Percentiles rank a stretch among this genome's conserved stretches.
phyloP scores from a whole-genome alignment of 1,140 invertebrate genomes.

The Andricus grossulariae region DNA sequence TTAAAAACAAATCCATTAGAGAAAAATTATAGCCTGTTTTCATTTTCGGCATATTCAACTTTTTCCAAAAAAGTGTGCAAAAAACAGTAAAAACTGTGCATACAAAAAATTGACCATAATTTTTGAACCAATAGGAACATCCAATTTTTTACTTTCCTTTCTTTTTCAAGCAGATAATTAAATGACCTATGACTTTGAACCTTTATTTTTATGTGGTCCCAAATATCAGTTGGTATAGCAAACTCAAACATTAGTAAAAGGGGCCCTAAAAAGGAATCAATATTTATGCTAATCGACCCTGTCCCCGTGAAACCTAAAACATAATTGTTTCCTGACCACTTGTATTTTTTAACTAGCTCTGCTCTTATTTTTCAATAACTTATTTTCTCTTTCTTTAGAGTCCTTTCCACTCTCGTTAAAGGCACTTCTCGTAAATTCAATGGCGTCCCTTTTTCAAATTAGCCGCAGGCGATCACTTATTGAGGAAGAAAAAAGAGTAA shows the following conservation, averaged over 20 bases:
- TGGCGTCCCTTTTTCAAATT: conserved; percentile 16
- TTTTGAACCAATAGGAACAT: no score
- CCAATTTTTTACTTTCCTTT: no score
- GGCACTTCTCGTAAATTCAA: conserved; percentile 6
- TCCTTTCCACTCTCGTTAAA: background rate
- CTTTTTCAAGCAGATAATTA: no score
- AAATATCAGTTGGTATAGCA: no score
- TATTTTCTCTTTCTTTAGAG: background rate
- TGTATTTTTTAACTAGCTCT: background rate
- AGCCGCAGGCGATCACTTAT: conserved; percentile 19
- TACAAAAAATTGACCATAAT: no score
- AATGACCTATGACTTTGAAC: no score
- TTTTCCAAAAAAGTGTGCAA: no score
- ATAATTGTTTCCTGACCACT: background rate
- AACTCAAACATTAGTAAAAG: background rate
- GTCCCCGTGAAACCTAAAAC: background rate
- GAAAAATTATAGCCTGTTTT: no score
- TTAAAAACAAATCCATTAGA: no score
- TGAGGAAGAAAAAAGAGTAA: conserved; percentile 8
- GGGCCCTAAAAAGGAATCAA: background rate
- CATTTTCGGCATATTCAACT: no score
- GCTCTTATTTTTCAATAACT: background rate
- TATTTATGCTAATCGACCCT: conserved; percentile 2
- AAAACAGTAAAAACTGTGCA: no score
- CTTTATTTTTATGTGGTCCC: no score